Conservation (phyloP, 2,797 vertebrate species). For the Loriculus beryllinus region DNA sequence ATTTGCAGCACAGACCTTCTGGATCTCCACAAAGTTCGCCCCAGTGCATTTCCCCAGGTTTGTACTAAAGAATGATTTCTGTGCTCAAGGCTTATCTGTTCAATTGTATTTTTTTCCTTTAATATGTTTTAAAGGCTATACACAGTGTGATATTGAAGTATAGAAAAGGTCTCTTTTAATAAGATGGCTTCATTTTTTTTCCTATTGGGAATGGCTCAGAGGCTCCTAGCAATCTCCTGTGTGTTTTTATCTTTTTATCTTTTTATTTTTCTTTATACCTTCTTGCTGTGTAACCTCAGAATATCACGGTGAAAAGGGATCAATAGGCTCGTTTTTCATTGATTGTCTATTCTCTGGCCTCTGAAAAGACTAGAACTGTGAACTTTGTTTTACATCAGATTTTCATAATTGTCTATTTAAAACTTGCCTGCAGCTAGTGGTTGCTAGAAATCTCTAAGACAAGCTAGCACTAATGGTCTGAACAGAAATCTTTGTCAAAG, state of each 20-base stretch:
- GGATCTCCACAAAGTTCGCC: conserved; percentile 62
- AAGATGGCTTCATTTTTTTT: conserved; percentile 47
- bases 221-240: conserved; percentile 42
- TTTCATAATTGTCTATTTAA: conserved; percentile 72
- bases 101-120: conserved; percentile 57
- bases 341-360: conserved; percentile 67
- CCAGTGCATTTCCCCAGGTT: conserved; percentile 70
- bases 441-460: conserved; percentile 73
- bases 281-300: conserved; percentile 62
- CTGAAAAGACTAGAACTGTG: conserved; percentile 68
- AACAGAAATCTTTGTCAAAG: conserved; percentile 28
- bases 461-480: background rate
- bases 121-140: conserved; percentile 69
- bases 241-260: conserved; percentile 41
- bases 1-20: conserved; percentile 62
- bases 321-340: conserved; percentile 66
- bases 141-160: conserved; percentile 64
- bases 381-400: conserved; percentile 67
- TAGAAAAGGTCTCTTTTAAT: conserved; percentile 64
- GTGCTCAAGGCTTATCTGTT: conserved; percentile 57
- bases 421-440: conserved; percentile 40
- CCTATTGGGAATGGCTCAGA: conserved; percentile 30
- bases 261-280: conserved; percentile 51
- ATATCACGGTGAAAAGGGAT: conserved; percentile 65
- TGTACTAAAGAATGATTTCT: conserved; percentile 64